Evolutionary conservation across 2,888 invertebrate species (phyloP).

Genomic region (Mycogona germanica): DNA sequence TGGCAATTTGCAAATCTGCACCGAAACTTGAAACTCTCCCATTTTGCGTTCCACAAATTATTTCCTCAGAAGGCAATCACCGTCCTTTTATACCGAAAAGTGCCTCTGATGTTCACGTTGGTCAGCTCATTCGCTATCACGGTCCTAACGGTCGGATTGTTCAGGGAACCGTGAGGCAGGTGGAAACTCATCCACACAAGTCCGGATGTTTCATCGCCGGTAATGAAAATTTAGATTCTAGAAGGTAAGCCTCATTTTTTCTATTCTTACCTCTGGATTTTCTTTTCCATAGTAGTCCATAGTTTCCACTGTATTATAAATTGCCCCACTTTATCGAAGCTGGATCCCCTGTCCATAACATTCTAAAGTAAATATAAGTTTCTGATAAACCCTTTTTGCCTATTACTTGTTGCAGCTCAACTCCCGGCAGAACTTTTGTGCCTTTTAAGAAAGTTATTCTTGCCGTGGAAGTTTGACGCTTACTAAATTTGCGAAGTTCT

Average conservation of each 20-base stretch:
- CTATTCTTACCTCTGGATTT: background rate
- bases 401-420: too few species aligned
- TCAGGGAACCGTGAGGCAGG: conserved; percentile 3
- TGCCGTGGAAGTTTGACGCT: conserved; percentile 9
- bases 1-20: too few species aligned
- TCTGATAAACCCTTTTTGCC: too few species aligned
- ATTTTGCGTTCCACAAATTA: too few species aligned
- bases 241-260: background rate
- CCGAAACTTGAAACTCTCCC: too few species aligned
- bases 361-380: too few species aligned
- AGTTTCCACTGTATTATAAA: background rate
- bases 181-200: background rate
- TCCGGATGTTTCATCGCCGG: background rate
- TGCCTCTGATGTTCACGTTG: conserved; percentile 7
- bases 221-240: background rate
- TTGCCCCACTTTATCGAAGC: too few species aligned
- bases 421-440: conserved; percentile 7
- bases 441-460: conserved; percentile 16
- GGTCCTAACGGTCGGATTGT: background rate
- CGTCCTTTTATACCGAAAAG: conserved; percentile 11
- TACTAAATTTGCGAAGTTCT: background rate
- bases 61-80: too few species aligned
- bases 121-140: conserved; percentile 3
- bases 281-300: background rate
- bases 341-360: too few species aligned